phyloP scores from a whole-genome alignment of 2,113 vertebrate genomes.

The Eurypyga helias region DNA sequence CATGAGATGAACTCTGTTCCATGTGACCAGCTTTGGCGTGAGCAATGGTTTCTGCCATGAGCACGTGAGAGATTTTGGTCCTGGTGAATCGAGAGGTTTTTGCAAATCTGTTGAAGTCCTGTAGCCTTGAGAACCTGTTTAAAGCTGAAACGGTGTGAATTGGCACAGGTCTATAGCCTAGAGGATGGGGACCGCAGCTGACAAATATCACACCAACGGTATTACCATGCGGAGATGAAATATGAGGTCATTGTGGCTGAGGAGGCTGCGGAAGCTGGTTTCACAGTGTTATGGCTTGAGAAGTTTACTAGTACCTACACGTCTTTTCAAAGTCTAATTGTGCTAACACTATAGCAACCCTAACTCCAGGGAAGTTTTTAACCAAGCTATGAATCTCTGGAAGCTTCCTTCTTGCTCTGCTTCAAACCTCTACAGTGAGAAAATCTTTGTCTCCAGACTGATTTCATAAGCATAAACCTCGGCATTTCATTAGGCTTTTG shows the following conservation, averaged over 20 bases:
- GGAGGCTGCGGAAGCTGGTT: neutral
- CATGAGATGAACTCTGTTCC: neutral
- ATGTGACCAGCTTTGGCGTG: neutral
- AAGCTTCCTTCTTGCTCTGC: neutral
- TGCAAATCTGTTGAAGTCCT: neutral
- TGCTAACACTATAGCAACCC: neutral
- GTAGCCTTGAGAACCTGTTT: neutral
- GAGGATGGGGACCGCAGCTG: conserved; percentile 2
- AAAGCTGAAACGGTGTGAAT: neutral
- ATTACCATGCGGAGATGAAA: neutral
- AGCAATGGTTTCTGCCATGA: neutral
- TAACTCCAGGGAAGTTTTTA: conserved; percentile 38
- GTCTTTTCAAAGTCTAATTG: conserved; percentile 4
- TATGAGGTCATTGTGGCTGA: neutral
- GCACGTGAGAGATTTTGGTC: neutral
- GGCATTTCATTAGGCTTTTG: neutral
- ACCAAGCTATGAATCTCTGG: neutral
- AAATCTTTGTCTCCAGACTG: neutral
- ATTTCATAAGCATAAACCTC: neutral
- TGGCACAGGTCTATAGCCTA: neutral
- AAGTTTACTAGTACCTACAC: conserved; percentile 5
- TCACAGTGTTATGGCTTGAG: neutral
- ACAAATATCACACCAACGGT: neutral
- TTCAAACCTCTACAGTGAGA: neutral
- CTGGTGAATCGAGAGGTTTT: neutral